A percentile compares a stretch with the other conserved stretches of the same genome.
Conservation (phyloP, 2,888 invertebrate genomes). For the Ophraella communa region DNA sequence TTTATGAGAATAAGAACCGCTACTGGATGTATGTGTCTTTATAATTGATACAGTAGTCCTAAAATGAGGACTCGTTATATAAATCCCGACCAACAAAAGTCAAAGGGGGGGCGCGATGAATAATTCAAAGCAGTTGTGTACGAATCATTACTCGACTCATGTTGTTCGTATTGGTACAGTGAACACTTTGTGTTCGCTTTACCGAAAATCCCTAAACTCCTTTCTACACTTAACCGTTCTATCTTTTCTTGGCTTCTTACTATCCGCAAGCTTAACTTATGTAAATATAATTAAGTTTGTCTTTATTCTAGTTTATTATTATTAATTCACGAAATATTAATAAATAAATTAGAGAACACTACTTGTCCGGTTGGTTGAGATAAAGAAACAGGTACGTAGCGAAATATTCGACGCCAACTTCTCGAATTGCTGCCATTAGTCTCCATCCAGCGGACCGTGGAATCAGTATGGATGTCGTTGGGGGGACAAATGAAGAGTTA, state of each 20-base stretch:
- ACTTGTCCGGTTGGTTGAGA: conserved; percentile 49
- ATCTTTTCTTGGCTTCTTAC: neutral
- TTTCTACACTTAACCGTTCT: conserved; percentile 5
- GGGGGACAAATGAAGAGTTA: conserved; percentile 59
- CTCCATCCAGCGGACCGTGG: conserved; percentile 54
- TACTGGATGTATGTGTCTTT: conserved; percentile 7
- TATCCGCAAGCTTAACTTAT: neutral
- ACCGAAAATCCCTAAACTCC: conserved; percentile 8
- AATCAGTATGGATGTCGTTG: conserved; percentile 50
- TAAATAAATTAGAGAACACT: too few species aligned
- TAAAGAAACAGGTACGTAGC: conserved; percentile 48
- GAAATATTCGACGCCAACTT: conserved; percentile 49
- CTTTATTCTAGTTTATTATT: neutral
- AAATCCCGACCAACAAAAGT: conserved; percentile 41
- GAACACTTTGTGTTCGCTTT: conserved; percentile 57
- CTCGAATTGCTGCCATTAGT: conserved; percentile 58
- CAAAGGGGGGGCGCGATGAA: conserved; percentile 51
- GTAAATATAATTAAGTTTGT: neutral
- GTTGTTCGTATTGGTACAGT: conserved; percentile 54
- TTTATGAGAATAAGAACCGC: neutral
- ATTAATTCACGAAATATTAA: too few species aligned
- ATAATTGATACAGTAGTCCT: conserved; percentile 40
- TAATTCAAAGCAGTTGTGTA: conserved; percentile 57
- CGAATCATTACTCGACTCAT: conserved; percentile 60
- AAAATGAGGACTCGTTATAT: conserved; percentile 42